Evolutionary conservation across 2,113 vertebrate genomes (phyloP), one percentile per base, ranked within the genome.

Genomic region (Coryphaenoides rupestris): DNA sequence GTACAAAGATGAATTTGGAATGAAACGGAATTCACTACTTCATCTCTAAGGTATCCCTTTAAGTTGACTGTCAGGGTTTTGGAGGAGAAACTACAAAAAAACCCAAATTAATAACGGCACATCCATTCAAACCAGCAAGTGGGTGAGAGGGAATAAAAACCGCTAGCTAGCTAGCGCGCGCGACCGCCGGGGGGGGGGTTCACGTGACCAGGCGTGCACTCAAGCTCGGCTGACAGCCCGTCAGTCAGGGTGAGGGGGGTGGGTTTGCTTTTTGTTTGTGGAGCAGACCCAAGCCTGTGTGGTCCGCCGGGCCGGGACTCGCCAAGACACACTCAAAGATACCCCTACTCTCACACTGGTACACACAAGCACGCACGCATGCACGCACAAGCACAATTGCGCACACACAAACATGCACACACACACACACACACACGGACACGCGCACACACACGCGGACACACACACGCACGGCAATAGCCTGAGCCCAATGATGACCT

Each of bases 281-380:
- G 76, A 81, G 78, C 83, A 72, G 77, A 81, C 77, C 82, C 63
- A 70, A 79, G 79, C 86, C 79, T 91, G 89, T 92, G 90, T 92
- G 90, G 90, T 91, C 90, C 81, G 28, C 1, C 72, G 66, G 53
- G 57, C 74, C 72, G n/a, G 46, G 77, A 77, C 75, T 76, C 73
- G 79, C 83, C 68, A 78, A 78, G 73, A 82, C 75, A 75, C 67
- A 74, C 65, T 81, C 65, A 75, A 69, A 81, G 66, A 79, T 75
- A 68, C 66, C 67, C 45, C 64, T 78, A 80, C 73, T 80, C 69
- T 71, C 54, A 24, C 58, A 54, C 19, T 22, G 58, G 60, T 16
- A 57, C 45, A 63, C 3, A 46, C 24, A 64, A 15, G 55, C 40
- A 53, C n/a, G 21, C 76, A 72, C 65, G 59, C 49, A 61, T 55